Evolutionary conservation across 2,113 vertebrate genomes (phyloP), one percentile per base, ranked within the genome.

Genomic region (Laticauda colubrina): DNA sequence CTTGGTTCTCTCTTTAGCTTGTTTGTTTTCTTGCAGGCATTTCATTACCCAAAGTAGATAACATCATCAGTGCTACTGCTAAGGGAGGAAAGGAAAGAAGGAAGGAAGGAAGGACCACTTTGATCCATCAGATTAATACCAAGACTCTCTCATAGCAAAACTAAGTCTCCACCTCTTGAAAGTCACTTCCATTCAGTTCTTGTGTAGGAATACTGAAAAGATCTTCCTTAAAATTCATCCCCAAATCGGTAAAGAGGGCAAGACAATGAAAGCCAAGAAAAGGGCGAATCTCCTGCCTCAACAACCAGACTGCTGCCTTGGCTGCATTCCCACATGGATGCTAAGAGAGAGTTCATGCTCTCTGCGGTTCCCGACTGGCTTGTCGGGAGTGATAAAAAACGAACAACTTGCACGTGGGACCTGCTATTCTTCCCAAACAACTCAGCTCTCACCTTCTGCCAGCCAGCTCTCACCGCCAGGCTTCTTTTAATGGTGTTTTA

Each of bases 61-160:
- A 56, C 55, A 20, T 56, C 4, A 20, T 56, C 18, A 56, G 55
- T 56, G 54, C 54, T 20, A 55, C 45, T 48, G 45, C 45, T 1
- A 7, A 51, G 48, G 48, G 5, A 51, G 48, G 48, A 51, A 51
- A 51, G 48, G 48, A 51, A 51, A 8, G 48, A 51, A 51, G 48
- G 48, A 51, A 51, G 48, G 48, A 51, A 51, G 48, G 48, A 51
- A 51, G 48, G 48, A 9, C 48, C 48, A 43, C 59, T 69, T 89
- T 0, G 0, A 87, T 87, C 45, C n/a, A 43, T n/a, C 12, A 11
- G 11, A 20, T 20, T 23, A 85, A 87, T 20, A 18, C 11, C 6
- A 10, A 12, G 26, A 64, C 61, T 29, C 29, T 15, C 61, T 69
- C 4, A n/a, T 2, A n/a, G 11, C 29, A 69, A 69, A 69, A n/a